Evolutionary conservation across 2,797 vertebrate species (phyloP), one percentile per base, ranked within the genome.

Genomic region (Nannoperca obscura): DNA sequence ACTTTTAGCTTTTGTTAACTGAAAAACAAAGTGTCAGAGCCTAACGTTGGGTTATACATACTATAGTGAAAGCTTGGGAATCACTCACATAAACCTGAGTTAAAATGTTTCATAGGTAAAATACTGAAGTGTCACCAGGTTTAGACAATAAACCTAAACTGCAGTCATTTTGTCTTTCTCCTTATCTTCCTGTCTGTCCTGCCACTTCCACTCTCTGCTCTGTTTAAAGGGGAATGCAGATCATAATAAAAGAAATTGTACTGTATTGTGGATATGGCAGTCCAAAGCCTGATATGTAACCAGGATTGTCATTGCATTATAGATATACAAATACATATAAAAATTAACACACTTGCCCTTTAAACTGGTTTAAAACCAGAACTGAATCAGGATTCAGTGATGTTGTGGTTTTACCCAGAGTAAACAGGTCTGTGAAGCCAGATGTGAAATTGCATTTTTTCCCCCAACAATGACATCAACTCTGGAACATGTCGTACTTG

Each of bases 1-100:
- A 83, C 70, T 72, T 81, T 83, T 60, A 84, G 50, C 67, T 55
- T 50, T 17, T 47, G 27, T 63, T 69, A 66, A 69, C 17, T 60
- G 74, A 53, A 34, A 80, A 69, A 76, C 70, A 50, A 59, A 76
- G 55, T 65, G 62, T 65, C 64, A 52, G 34, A 61, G 36, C 22
- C 38, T 42, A 81, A 59, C 30, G 7, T 22, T 10, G 5, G n/a
- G 10, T 34, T 47, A 66, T 69, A 67, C 78, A 74, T 47, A 55
- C 47, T 5, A 7, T 9, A 38, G 38, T 2, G 8, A 30, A 40
- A 62, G 46, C 47, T 30, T 32, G 17, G 2, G 44, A 76, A 74
- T 68, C 57, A n/a, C 44, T 65, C 57, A 47, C 70, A 78, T 71
- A 72, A 81, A 73, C 24, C 24, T 34, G 42, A 66, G 71, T 71